Base-by-base conservation (phyloP, 2,888 invertebrate species). In the Esperia sulphurella region DNA sequence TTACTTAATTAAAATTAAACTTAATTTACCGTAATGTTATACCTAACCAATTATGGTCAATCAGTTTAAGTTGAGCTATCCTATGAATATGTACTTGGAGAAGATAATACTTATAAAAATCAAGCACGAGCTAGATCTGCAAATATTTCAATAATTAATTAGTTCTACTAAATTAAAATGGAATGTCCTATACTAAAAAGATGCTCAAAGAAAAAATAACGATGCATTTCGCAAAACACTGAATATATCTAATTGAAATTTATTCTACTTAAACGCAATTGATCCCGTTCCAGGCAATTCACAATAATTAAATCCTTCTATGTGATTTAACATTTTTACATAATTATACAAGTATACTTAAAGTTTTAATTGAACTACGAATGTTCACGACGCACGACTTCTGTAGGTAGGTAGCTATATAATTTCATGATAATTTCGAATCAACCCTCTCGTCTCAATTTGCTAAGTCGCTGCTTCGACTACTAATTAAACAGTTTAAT, bases 261-360 rank as follows among this genome's bases (percentile, higher is more conserved):
- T 70, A 72, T 62, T 65, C 81, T 83, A 83, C 83, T 84, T 85
- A 87, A 82, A 83, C 71, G 78, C 81, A 85, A 83, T 89, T 89
- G 88, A 79, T 89, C 88, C 88, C 88, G 61, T 70, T 83, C 88
- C 87, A 89, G 88, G 83, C 88, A 83, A 75, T 80, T 79, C 70
- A 77, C 65, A 65, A 64, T 77, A 75, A 49, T 40, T 45, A 45
- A 46, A 53, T 46, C 43, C 39, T 41, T 41, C 40, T 49, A 39
- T 48, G 41, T 35, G 35, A 35, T 35, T 35, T 35, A 10, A 35
- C 35, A 35, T 35, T 10, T n/a, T n/a, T n/a, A n/a, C n/a, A n/a
- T n/a, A n/a, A n/a, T n/a, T 21, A 50, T 7, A 39, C n/a, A 46
- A 45, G 44, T 50, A 46, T 46, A 14, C 14, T 29, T 35, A 13